phyloP scores from a whole-genome alignment of 2,888 invertebrate species.

The Polydrusus pterygomalis region DNA sequence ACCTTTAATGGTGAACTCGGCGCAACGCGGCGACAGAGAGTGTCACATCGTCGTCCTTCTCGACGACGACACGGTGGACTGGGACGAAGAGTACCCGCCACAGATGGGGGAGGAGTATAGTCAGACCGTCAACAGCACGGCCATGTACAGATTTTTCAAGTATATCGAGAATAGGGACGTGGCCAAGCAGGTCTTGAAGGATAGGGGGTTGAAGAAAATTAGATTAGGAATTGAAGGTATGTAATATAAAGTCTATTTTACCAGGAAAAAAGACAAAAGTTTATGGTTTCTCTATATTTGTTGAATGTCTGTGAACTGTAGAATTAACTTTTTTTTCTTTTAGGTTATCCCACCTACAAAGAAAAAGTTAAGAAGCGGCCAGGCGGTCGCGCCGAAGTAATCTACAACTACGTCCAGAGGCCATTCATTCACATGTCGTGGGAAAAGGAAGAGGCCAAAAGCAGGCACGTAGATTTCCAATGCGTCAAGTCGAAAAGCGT shows the following conservation, averaged over 20 bases:
- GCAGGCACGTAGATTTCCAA: conserved; percentile 99
- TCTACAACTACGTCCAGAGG: conserved; percentile 99
- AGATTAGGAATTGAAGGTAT: conserved; percentile 95
- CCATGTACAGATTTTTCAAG: conserved; percentile 98
- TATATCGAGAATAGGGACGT: conserved; percentile 99
- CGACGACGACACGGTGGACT: conserved; percentile 96
- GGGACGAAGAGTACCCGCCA: conserved; percentile 99
- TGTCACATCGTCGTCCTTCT: conserved; percentile 97
- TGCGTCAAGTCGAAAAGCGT: conserved; percentile 99
- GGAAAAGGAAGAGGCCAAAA: conserved; percentile 99
- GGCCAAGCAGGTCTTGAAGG: conserved; percentile 99
- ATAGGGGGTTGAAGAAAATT: conserved; percentile 98
- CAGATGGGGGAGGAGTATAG: conserved; percentile 99
- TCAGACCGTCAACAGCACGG: conserved; percentile 96
- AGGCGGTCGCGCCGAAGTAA: conserved; percentile 96
- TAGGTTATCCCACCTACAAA: conserved; percentile 97
- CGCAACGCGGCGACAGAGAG: conserved; percentile 96
- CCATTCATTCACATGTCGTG: conserved; percentile 99
- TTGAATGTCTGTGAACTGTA: not conserved
- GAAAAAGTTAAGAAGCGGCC: conserved; percentile 98
- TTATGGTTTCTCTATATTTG: too few species aligned
- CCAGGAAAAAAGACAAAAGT: too few species aligned
- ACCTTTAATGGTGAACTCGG: conserved; percentile 96
- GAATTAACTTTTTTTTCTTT: conserved; percentile 8
- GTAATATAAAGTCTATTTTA: too few species aligned